Conservation (phyloP, 2,888 invertebrate species). For the Sussaba pulchella region DNA sequence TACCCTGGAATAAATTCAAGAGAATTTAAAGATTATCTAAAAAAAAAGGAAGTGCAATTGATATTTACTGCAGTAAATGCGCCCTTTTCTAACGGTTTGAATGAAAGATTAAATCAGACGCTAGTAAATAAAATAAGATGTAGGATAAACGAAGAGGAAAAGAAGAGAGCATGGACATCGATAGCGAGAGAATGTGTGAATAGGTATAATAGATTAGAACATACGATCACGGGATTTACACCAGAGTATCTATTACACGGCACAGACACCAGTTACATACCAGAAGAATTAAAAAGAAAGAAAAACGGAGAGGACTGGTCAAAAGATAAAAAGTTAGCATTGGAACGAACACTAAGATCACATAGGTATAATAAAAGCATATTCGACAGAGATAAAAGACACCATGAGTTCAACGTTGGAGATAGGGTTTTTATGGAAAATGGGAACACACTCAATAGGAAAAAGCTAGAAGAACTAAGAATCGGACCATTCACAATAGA, state of each 20-base stretch:
- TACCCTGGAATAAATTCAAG: slow-evolving; percentile 71
- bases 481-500: slow-evolving; percentile 72
- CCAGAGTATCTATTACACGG: slow-evolving; percentile 72
- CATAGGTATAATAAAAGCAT: slow-evolving; percentile 72
- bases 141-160: slow-evolving; percentile 69
- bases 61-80: slow-evolving; percentile 74
- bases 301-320: slow-evolving; percentile 49
- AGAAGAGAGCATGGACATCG: slow-evolving; percentile 71
- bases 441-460: slow-evolving; percentile 49
- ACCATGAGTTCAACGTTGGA: slow-evolving; percentile 71
- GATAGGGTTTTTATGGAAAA: slow-evolving; percentile 51
- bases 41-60: slow-evolving; percentile 65
- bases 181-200: slow-evolving; percentile 71
- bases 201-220: slow-evolving; percentile 73
- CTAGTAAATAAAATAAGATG: slow-evolving; percentile 74
- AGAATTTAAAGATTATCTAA: slow-evolving; percentile 70
- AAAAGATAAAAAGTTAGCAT: slow-evolving; percentile 69
- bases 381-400: slow-evolving; percentile 72
- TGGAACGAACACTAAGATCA: slow-evolving; percentile 69
- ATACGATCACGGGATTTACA: slow-evolving; percentile 69
- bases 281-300: slow-evolving; percentile 65
- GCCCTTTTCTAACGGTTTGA: slow-evolving; percentile 16
- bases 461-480: slow-evolving; percentile 74
- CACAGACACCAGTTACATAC: slow-evolving; percentile 63
- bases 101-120: slow-evolving; percentile 64